Conservation (phyloP, 2,888 invertebrate species). For the Chaitophorus viminalis region DNA sequence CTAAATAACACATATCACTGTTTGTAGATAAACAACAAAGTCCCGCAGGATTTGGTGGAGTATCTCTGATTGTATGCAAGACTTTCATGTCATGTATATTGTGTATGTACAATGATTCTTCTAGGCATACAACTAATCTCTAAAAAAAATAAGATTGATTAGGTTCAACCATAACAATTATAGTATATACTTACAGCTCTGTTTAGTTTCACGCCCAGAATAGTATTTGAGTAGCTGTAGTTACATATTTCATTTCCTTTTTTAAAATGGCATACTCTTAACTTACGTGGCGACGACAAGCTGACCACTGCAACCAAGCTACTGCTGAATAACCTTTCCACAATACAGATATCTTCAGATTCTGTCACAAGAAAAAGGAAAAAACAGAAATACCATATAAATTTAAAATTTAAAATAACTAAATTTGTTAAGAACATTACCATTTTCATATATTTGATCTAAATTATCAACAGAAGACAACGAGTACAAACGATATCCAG, state of each 20-base stretch:
- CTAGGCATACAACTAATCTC: slow-evolving; percentile 95
- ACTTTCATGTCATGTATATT: slow-evolving; percentile 99
- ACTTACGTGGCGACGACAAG: slow-evolving; percentile 86
- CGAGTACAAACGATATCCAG: slow-evolving; percentile 89
- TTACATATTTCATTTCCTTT: slow-evolving; percentile 98
- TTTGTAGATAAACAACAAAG: slow-evolving; percentile 89
- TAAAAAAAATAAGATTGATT: slow-evolving; percentile 67
- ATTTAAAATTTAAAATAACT: background rate
- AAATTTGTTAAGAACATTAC: slow-evolving; percentile 68
- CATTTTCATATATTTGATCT: slow-evolving; percentile 89
- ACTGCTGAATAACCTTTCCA: slow-evolving; percentile 96
- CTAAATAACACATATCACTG: slow-evolving; percentile 91
- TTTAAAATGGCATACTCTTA: slow-evolving; percentile 97
- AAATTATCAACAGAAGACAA: slow-evolving; percentile 84
- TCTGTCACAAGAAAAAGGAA: slow-evolving; percentile 67
- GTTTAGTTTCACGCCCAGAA: slow-evolving; percentile 94
- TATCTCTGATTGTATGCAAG: slow-evolving; percentile 96
- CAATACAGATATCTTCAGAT: slow-evolving; percentile 86
- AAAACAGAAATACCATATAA: background rate
- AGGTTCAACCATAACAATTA: background rate
- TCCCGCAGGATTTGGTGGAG: slow-evolving; percentile 93
- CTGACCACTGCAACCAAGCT: slow-evolving; percentile 96
- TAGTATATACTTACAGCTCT: slow-evolving; percentile 76
- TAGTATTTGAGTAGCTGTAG: slow-evolving; percentile 93
- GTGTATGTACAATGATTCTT: slow-evolving; percentile 97